phyloP scores from a whole-genome alignment of 2,113 vertebrate species.

The Cyanocitta stelleri region DNA sequence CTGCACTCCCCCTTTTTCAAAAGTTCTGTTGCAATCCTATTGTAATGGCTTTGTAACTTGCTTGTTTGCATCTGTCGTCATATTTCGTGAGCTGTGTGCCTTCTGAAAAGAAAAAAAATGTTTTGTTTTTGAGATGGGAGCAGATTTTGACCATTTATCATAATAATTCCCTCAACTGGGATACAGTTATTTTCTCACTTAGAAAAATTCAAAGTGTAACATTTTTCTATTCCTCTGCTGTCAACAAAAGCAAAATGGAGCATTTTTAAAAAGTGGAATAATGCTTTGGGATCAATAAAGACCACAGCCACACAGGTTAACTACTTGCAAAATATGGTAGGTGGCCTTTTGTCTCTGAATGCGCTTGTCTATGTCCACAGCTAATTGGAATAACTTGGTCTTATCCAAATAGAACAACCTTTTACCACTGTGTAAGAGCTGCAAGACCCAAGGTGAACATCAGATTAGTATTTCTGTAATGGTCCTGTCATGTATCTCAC shows the following conservation, averaged over 20 bases:
- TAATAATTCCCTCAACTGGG: constrained; percentile 22
- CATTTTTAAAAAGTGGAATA: not conserved
- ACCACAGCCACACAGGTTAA: not conserved
- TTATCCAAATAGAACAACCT: not conserved
- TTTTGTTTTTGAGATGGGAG: constrained; percentile 18
- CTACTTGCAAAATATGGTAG: not conserved
- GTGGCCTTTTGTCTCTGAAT: not conserved
- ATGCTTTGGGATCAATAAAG: not conserved
- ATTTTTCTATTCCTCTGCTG: constrained; percentile 24
- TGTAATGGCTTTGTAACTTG: constrained; percentile 43
- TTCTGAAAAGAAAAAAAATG: not conserved
- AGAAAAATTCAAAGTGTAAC: constrained; percentile 30
- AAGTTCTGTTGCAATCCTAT: constrained; percentile 48
- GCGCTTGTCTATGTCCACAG: not conserved
- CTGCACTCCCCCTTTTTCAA: not conserved
- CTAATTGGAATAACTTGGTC: not conserved
- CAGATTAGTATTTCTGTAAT: not conserved
- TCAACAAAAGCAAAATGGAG: constrained; percentile 15
- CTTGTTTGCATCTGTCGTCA: constrained; percentile 60
- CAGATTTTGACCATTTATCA: constrained; percentile 44
- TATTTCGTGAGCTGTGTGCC: constrained; percentile 33
- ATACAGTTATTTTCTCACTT: constrained; percentile 36
- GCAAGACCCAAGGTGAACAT: not conserved
- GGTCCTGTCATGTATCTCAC: not conserved
- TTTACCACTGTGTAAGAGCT: not conserved